Base-by-base conservation (phyloP, 2,797 vertebrate species). In the Oryzias sinensis region DNA sequence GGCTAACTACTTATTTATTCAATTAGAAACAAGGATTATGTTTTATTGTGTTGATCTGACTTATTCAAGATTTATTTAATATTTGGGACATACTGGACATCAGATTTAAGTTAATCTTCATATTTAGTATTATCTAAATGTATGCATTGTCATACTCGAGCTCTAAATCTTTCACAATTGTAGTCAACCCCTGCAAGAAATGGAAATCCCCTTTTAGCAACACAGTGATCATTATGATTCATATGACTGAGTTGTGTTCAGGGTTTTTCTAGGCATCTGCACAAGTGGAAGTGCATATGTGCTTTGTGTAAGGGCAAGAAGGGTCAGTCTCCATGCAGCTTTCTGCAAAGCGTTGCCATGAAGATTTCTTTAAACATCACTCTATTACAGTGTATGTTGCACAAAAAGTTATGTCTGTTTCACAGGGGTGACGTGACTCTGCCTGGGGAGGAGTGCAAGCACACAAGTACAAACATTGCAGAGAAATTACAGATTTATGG, bases 191-290 rank as follows among this genome's bases (percentile, higher is more conserved):
- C 56, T 74, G 18, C 49, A 57, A 67, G 53, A 72, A 53, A 60
- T 74, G 83, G 84, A 87, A 86, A 78, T 81, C 72, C 84, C 84
- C 85, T 85, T 73, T 75, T 65, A 76, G 41, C 59, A 54, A 69
- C 59, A 72, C 61, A 58, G 65, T 62, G 63, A 75, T 77, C 62
- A 43, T 62, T 18, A 5, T 65, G 65, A 70, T 74, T 85, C 66
- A 68, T 80, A 48, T 56, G 65, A 53, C 66, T 65, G 44, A 62
- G 62, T 71, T 61, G 52, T 63, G 56, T 76, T 43, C n/a, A 42
- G 37, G 6, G 53, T 53, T n/a, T 61, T 16, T 41, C 20, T 41
- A 43, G 56, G 49, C 33, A n/a, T 57, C 24, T 25, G 27, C 25
- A 14, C 6, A 48, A 44, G 70, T 66, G 71, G 45, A 50, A 0